Base-by-base conservation (phyloP, 2,797 vertebrate species). In the Gouania willdenowi region DNA sequence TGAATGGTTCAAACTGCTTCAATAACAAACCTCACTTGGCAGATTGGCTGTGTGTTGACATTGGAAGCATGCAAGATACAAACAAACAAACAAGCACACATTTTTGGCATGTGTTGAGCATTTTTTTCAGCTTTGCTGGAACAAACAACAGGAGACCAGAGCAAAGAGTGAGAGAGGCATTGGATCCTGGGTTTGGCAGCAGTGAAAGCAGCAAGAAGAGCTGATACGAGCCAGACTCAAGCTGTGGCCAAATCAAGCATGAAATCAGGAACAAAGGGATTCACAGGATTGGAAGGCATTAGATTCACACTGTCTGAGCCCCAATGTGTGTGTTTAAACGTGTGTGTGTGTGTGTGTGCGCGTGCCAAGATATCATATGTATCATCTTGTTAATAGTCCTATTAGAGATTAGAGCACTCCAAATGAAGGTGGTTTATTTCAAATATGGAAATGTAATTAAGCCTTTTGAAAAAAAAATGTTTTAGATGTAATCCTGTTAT, bases 261-360 rank as follows among this genome's bases (percentile, higher is more conserved):
- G 79, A 82, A 85, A 85, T 84, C 80, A 65, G 79, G 74, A 87
- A 85, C 84, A 84, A 87, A 87, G 80, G 80, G 83, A 84, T 85
- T 82, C 77, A 82, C 65, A 23, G 75, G 82, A 83, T 84, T 83
- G 82, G 63, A 67, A 64, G 67, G 81, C 79, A 85, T 87, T 85
- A 82, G 77, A 83, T 72, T 81, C 75, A 74, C 79, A 80, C 76
- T 50, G 71, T 84, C 75, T 84, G 73, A 79, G 81, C 66, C 66
- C 30, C 3, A 13, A 47, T 53, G 59, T 37, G 46, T 34, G 23
- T 56, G 59, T 55, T 61, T 44, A 33, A 32, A 58, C 36, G 44
- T 48, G 50, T 35, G 26, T 33, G 30, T 35, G 56, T 53, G 38
- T 53, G 41, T 63, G 42, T 36, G 21, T 45, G 52, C 30, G 25